Conservation (phyloP, 2,888 invertebrate species). For the Sabellastarte sp. region DNA sequence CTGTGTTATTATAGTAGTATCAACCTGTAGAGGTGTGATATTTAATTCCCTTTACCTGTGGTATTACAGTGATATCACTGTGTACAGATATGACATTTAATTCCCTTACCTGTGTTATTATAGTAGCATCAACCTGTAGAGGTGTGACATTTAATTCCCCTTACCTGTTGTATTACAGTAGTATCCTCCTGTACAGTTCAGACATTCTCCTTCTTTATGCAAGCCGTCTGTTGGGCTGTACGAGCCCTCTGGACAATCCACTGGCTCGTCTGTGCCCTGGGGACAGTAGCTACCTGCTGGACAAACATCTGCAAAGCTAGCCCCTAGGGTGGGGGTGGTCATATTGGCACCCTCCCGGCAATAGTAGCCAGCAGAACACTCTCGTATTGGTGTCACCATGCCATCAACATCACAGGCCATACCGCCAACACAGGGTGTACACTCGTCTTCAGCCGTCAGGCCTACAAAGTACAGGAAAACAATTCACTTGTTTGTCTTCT, state of each 20-base stretch:
- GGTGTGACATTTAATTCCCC: too few species aligned
- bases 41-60: too few species aligned
- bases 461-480: conserved; percentile 27
- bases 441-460: conserved; percentile 36
- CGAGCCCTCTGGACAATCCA: conserved; percentile 49
- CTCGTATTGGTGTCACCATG: conserved; percentile 41
- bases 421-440: conserved; percentile 49
- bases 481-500: too few species aligned
- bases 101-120: too few species aligned
- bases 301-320: conserved; percentile 41
- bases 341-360: conserved; percentile 42
- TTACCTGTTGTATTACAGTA: conserved; percentile 52
- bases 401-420: conserved; percentile 53
- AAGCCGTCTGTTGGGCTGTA: conserved; percentile 41
- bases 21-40: too few species aligned
- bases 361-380: conserved; percentile 50
- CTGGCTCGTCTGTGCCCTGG: conserved; percentile 44
- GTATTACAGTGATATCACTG: conserved; percentile 50
- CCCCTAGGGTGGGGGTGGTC: conserved; percentile 44
- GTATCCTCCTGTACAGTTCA: conserved; percentile 54
- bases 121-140: too few species aligned
- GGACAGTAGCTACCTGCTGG: conserved; percentile 53
- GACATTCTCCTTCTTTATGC: conserved; percentile 38
- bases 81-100: too few species aligned
- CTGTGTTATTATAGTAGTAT: too few species aligned